Conservation (phyloP, 2,113 vertebrate genomes). For the Cephalopholis sonnerati region DNA sequence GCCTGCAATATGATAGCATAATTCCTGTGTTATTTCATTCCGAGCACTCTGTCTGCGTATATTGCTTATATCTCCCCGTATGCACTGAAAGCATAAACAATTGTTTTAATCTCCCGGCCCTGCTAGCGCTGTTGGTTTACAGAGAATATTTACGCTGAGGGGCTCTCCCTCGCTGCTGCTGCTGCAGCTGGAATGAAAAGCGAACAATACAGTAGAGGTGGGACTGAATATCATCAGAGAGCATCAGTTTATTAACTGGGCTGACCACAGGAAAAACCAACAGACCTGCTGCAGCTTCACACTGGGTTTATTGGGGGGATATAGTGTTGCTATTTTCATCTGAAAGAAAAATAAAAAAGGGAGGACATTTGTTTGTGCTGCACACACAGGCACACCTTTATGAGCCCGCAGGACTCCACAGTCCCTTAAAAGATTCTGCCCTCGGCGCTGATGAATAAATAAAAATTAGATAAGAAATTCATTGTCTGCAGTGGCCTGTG, state of each 20-base stretch:
- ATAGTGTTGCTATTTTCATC: background rate
- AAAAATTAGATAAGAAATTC: slow-evolving; percentile 21
- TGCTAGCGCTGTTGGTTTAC: slow-evolving; percentile 6
- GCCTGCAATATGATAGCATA: slow-evolving; percentile 1
- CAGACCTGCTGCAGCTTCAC: background rate
- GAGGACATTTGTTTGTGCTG: slow-evolving; percentile 1
- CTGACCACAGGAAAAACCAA: slow-evolving; percentile 16
- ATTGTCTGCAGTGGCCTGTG: slow-evolving; percentile 8
- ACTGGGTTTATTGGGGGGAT: slow-evolving; percentile 19
- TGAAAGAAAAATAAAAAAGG: background rate
- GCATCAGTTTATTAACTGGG: slow-evolving; percentile 34
- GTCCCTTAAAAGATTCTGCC: background rate
- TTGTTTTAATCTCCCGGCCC: slow-evolving; percentile 45
- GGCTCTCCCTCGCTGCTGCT: background rate
- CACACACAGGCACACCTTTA: background rate
- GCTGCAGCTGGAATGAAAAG: slow-evolving; percentile 34
- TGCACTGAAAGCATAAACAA: slow-evolving; percentile 40
- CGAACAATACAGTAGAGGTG: slow-evolving; percentile 22
- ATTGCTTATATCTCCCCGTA: slow-evolving; percentile 12
- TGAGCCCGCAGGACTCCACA: background rate
- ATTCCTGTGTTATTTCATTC: slow-evolving; percentile 35
- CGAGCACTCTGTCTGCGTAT: slow-evolving; percentile 9
- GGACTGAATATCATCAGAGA: slow-evolving; percentile 28
- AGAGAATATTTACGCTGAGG: slow-evolving; percentile 24
- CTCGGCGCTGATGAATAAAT: slow-evolving; percentile 7